Evolutionary conservation across 2,113 vertebrate genomes (phyloP).

Genomic region (Dipodomys spectabilis): DNA sequence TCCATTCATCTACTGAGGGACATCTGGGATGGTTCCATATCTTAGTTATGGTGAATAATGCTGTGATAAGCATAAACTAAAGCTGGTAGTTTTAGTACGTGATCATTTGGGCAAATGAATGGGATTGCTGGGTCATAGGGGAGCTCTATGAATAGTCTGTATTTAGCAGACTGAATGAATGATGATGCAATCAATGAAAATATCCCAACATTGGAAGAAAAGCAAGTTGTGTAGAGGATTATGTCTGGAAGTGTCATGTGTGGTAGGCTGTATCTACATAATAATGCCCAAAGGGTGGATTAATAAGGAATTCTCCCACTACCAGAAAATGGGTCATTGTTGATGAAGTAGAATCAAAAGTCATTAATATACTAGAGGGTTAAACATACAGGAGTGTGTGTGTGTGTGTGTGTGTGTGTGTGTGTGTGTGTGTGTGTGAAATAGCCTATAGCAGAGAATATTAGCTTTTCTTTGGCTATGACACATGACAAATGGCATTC

Average conservation of each 20-base stretch:
- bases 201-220: not conserved
- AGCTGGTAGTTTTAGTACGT: too few species aligned
- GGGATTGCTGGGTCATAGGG: too few species aligned
- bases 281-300: not conserved
- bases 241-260: not conserved
- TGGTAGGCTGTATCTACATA: not conserved
- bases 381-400: not conserved
- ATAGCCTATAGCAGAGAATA: not conserved
- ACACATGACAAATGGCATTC: conserved; percentile 34
- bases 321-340: not conserved
- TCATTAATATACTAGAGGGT: not conserved
- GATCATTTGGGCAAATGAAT: too few species aligned
- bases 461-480: not conserved
- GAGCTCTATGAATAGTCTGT: not conserved
- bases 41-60: too few species aligned
- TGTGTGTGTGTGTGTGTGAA: not conserved
- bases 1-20: too few species aligned
- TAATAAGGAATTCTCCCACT: not conserved
- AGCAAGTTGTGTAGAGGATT: not conserved
- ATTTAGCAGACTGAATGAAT: not conserved
- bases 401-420: too few species aligned
- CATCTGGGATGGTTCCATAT: too few species aligned
- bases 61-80: too few species aligned
- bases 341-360: not conserved
- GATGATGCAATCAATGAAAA: not conserved